phyloP scores from a whole-genome alignment of 1,140 invertebrate species.

The Cydia splendana region DNA sequence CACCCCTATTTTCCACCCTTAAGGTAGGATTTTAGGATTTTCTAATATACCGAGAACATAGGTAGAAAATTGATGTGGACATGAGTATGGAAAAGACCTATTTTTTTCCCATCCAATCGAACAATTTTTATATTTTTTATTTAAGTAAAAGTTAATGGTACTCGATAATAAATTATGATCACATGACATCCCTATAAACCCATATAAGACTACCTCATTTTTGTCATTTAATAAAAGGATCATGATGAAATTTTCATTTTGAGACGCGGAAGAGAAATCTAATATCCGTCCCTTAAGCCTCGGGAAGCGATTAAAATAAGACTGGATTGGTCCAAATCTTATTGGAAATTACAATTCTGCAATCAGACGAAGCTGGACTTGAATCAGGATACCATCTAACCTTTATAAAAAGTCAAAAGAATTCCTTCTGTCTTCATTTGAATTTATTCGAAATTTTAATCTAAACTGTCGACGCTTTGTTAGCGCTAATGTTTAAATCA shows the following conservation, averaged over 20 bases:
- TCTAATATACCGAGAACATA: too few relatives aligned
- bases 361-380: conserved; percentile 8
- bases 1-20: too few relatives aligned
- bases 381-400: background rate
- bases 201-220: background rate
- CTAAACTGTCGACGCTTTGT: background rate
- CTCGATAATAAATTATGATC: too few relatives aligned
- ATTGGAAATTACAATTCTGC: conserved; percentile 29
- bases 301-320: conserved; percentile 29
- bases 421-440: background rate
- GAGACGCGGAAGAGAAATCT: conserved; percentile 9
- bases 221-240: conserved; percentile 22
- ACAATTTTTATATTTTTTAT: too few relatives aligned
- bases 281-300: conserved; percentile 24
- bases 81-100: too few relatives aligned
- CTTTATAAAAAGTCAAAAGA: conserved; percentile 10
- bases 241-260: conserved; percentile 11
- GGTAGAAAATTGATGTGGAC: too few relatives aligned
- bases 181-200: too few relatives aligned
- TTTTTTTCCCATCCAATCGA: too few relatives aligned
- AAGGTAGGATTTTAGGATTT: too few relatives aligned
- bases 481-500: too few relatives aligned
- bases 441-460: background rate
- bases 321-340: conserved; percentile 26
- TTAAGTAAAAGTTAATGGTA: too few relatives aligned